A percentile compares a stretch with the other conserved stretches of the same genome.
Conservation (phyloP, 1,140 invertebrate genomes). For the Nasonia giraulti region DNA sequence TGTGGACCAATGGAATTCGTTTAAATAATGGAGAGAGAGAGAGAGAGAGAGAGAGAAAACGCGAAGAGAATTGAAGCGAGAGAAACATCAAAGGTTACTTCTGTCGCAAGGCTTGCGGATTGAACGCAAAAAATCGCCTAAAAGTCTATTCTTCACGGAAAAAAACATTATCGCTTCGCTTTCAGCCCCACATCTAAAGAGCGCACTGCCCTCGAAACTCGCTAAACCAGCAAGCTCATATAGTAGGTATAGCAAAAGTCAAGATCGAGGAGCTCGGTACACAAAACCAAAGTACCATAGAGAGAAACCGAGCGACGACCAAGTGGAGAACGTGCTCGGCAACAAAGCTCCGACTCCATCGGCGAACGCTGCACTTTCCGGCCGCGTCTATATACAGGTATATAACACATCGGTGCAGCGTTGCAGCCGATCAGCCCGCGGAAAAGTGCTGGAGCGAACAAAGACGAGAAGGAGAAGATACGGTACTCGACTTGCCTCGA, state of each 20-base stretch:
- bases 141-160: background rate
- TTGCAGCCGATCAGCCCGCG: background rate
- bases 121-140: too few relatives aligned
- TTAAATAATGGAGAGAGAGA: background rate
- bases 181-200: background rate
- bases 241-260: background rate
- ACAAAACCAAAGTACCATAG: background rate
- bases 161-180: background rate
- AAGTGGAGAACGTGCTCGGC: constrained; percentile 60
- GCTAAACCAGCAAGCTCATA: background rate
- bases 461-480: background rate
- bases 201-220: background rate
- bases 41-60: background rate
- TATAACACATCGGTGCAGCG: background rate
- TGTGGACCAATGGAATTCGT: constrained; percentile 64
- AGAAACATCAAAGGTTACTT: background rate
- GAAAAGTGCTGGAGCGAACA: constrained; percentile 12
- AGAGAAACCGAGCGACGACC: background rate
- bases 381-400: background rate
- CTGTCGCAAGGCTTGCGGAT: too few relatives aligned
- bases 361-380: constrained; percentile 59
- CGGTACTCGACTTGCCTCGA: background rate
- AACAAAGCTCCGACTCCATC: constrained; percentile 61
- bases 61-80: background rate
- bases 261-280: background rate